A percentile compares a stretch with the other conserved stretches of the same genome.
Conservation (phyloP, 2,797 vertebrate genomes). For the Vultur gryphus region DNA sequence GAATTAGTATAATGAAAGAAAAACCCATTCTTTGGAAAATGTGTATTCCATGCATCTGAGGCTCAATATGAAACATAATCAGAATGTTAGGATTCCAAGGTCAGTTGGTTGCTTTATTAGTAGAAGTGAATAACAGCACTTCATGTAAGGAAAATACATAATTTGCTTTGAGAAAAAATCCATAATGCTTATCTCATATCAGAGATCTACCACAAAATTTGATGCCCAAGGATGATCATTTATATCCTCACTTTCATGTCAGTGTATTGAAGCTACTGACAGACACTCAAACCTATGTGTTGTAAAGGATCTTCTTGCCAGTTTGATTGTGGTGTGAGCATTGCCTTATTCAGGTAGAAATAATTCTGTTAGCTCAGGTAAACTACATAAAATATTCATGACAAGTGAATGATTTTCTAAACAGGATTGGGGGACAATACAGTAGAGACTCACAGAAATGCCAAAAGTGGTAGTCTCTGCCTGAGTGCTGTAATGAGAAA, state of each 20-base stretch:
- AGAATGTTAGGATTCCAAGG: background rate
- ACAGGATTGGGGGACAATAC: background rate
- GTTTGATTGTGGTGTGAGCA: background rate
- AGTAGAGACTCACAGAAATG: background rate
- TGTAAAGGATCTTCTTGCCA: background rate
- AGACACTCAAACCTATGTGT: background rate
- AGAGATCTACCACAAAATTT: background rate
- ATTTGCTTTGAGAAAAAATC: background rate
- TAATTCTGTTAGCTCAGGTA: background rate
- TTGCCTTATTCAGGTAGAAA: background rate
- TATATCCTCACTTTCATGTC: background rate
- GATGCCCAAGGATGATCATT: background rate
- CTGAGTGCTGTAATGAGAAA: background rate
- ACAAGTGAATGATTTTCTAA: background rate
- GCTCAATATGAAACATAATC: background rate
- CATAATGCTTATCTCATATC: background rate
- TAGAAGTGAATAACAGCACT: background rate
- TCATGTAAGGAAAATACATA: background rate
- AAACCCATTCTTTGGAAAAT: background rate
- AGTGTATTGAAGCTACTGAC: background rate
- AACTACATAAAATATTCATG: background rate
- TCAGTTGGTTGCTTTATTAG: background rate
- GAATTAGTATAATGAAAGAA: background rate
- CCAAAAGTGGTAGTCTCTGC: background rate
- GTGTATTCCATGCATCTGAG: background rate